Percentiles rank a stretch among this genome's conserved stretches.
phyloP scores from a whole-genome alignment of 2,797 vertebrate species.

The Mycteria americana region DNA sequence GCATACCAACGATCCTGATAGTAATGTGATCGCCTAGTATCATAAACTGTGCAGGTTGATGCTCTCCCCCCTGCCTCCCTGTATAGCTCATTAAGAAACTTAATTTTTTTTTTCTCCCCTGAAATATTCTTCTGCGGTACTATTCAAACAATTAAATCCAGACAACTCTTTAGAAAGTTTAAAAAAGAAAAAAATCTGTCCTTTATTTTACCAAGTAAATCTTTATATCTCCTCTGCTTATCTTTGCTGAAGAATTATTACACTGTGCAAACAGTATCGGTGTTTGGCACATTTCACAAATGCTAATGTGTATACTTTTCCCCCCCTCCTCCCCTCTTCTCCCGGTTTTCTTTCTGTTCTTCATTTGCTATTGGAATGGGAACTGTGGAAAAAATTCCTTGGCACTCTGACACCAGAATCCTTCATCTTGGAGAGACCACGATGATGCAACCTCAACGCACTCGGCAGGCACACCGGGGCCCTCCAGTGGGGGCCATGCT shows the following conservation, averaged over 20 bases:
- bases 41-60: not conserved
- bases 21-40: not conserved
- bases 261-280: conserved; percentile 11
- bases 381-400: conserved; percentile 75
- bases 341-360: conserved; percentile 67
- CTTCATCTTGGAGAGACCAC: conserved; percentile 99
- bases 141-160: conserved; percentile 1
- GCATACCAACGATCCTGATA: not conserved
- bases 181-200: not conserved
- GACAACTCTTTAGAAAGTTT: not conserved
- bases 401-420: conserved; percentile 88
- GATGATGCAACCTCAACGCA: conserved; percentile 99
- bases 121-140: not conserved
- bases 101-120: not conserved
- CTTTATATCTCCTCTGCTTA: conserved; percentile 11
- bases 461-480: conserved; percentile 98
- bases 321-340: conserved; percentile 66
- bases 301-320: conserved; percentile 80
- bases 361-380: conserved; percentile 77
- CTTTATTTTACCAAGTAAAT: conserved; percentile 11
- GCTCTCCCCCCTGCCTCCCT: not conserved
- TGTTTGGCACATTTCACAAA: conserved; percentile 66
- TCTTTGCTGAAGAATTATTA: conserved; percentile 50
- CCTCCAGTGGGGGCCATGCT: conserved; percentile 98
- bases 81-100: not conserved